These are phyloP conservation scores for Scrobipalpa atriplicella DNA, from an alignment of 2,888 invertebrate genomes.

Conservation along the genomic window DNA sequence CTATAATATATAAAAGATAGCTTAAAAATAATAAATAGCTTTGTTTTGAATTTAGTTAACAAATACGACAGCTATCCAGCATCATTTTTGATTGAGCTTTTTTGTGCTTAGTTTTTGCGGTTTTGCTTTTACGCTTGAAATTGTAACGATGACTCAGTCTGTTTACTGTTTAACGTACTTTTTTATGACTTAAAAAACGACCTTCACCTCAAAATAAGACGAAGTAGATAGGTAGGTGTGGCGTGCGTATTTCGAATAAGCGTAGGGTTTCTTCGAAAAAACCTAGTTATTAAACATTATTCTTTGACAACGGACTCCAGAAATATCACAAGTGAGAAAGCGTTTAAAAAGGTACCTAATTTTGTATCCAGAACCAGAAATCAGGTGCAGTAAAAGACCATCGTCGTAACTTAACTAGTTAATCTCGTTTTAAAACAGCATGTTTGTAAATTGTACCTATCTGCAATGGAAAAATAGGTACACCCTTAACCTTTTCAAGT, in stretches of 20 bases:
- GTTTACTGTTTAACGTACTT: neutral
- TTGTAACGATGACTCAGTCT: neutral
- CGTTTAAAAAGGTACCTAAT: no score
- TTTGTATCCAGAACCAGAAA: no score
- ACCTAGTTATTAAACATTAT: no score
- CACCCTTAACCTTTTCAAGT: conserved; percentile 20
- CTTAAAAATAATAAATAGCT: neutral
- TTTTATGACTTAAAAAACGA: neutral
- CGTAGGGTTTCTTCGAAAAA: no score
- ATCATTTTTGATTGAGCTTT: neutral
- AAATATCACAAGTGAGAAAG: no score
- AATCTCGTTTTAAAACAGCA: neutral
- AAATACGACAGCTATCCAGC: no score
- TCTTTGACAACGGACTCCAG: no score
- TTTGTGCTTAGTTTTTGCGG: neutral
- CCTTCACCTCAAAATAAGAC: neutral
- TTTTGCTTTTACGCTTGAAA: neutral
- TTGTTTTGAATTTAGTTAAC: no score
- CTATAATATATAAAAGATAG: neutral
- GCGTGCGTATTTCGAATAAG: neutral
- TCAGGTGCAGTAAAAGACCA: no score
- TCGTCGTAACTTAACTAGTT: neutral
- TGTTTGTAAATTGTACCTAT: neutral
- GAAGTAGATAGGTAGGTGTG: neutral
- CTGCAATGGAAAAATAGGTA: conserved; percentile 22